Evolutionary conservation across 2,888 invertebrate genomes (phyloP), one percentile per base, ranked within the genome.

Genomic region (Escarpia spicata): DNA sequence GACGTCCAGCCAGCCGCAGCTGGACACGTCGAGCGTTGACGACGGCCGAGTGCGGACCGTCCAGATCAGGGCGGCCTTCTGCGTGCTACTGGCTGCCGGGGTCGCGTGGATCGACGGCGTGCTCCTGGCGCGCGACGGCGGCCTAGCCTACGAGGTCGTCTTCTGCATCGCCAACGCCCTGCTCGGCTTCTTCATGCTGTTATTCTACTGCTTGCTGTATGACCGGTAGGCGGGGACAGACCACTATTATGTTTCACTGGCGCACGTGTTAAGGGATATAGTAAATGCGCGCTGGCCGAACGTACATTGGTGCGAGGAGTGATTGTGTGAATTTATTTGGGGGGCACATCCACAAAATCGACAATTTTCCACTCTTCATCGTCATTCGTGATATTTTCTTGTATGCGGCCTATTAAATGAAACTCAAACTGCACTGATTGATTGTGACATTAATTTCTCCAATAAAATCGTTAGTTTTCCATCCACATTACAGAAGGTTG

Each of bases 41-140:
- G 92, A 95, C 94, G 43, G 95, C 94, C 15, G 93, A 15, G 92
- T 94, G 45, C 93, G 93, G 19, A 91, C 91, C 12, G 91, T 92
- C 12, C 95, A 96, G 94, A 95, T 96, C 8, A 94, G 96, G 8
- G 96, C 95, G 0, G 95, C 96, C 26, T 95, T 95, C 93, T 95
- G 95, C 6, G 95, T 96, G 26, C 95, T 96, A 95, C 95, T 96
- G 26, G 93, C 96, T 31, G 94, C 96, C 3, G 95, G 96, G 0
- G 94, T 96, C 93, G 95, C 96, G 43, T 96, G 96, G 96, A 94
- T 96, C 26, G 95, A 96, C 91, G 96, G 96, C 8, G 95, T 96
- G 15, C 94, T 96, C 45, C 96, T 96, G 91, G 95, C 95, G 75
- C 94, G 94, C 75, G 95, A 95, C 90, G 95, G 95, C 31, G 95